phyloP scores from a whole-genome alignment of 1,140 invertebrate species.

The Drosophila bifasciata region DNA sequence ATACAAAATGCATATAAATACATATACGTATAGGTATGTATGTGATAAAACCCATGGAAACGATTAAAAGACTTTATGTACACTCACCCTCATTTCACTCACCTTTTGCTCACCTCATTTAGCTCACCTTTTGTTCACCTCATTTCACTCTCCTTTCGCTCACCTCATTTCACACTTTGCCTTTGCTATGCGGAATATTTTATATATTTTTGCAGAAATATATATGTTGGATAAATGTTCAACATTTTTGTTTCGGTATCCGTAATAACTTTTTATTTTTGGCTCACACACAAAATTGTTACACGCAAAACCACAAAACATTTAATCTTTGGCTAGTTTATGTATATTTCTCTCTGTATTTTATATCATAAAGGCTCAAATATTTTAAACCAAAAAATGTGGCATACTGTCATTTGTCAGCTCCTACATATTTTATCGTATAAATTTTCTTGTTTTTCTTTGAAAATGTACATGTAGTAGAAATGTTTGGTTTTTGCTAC shows the following conservation, averaged over 20 bases:
- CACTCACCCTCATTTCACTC: too few species aligned
- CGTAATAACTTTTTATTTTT: slow-evolving; percentile 54
- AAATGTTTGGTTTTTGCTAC: slow-evolving; percentile 31
- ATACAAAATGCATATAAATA: too few species aligned
- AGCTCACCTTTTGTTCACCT: too few species aligned
- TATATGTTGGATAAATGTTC: background rate
- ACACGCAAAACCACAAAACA: slow-evolving; percentile 66
- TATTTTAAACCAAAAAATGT: slow-evolving; percentile 17
- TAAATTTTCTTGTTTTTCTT: slow-evolving; percentile 19
- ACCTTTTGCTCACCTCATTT: too few species aligned
- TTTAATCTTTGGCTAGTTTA: slow-evolving; percentile 65
- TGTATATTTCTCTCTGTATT: slow-evolving; percentile 17
- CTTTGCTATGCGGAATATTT: background rate
- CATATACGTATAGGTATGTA: too few species aligned
- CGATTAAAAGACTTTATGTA: too few species aligned
- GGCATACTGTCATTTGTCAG: background rate
- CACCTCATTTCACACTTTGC: background rate
- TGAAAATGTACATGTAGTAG: slow-evolving; percentile 15
- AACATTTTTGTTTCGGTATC: slow-evolving; percentile 7
- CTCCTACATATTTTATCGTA: slow-evolving; percentile 15
- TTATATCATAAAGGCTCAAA: slow-evolving; percentile 16
- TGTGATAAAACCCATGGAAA: too few species aligned
- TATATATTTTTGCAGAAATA: background rate
- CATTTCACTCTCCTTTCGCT: too few species aligned
- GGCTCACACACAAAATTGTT: slow-evolving; percentile 42